Base-by-base conservation (phyloP, 1,140 invertebrate genomes). In the Drosophila nannoptera region DNA sequence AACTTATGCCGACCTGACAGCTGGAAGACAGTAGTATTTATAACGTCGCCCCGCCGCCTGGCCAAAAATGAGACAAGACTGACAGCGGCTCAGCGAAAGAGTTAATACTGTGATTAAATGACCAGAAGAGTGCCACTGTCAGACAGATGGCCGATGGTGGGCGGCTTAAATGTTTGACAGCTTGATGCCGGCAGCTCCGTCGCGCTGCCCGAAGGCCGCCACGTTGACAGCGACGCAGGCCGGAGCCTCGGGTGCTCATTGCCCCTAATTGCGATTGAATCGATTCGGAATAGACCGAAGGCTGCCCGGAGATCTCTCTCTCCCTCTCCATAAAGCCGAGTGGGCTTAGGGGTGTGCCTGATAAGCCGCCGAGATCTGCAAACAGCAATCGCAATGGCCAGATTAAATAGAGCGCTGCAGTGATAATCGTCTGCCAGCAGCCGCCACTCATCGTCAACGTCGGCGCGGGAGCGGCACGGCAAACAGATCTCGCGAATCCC, bases 41-140 rank as follows among this genome's bases (percentile, higher is more conserved):
- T 86, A 80, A 74, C 81, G 83, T 84, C 22, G 32, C 69, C 32
- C 9, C n/a, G n/a, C 32, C n/a, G 29, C 3, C 31, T 32, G 42
- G 9, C 32, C 52, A 72, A 68, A 75, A 72, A 73, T 59, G 74
- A 77, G 69, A 80, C 77, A 74, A 78, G 87, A 88, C 64, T 88
- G 87, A 88, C 87, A 88, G 87, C 87, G 80, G 78, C 87, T 88
- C 87, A 78, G 81, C 76, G 69, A 88, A 88, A 88, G 87, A 88
- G 87, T 88, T 88, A 88, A 88, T 87, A 84, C 87, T 87, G 87
- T 87, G 87, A 88, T 88, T 88, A 88, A 88, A 88, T 76, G 78
- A 73, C 73, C 81, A 69, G 64, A 33, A 68, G 74, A 83, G 78
- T 75, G 81, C 77, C 77, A 84, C 81, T 84, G 80, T 74, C 81